phyloP scores from a whole-genome alignment of 2,888 invertebrate species.

The Ecdyonurus torrentis region DNA sequence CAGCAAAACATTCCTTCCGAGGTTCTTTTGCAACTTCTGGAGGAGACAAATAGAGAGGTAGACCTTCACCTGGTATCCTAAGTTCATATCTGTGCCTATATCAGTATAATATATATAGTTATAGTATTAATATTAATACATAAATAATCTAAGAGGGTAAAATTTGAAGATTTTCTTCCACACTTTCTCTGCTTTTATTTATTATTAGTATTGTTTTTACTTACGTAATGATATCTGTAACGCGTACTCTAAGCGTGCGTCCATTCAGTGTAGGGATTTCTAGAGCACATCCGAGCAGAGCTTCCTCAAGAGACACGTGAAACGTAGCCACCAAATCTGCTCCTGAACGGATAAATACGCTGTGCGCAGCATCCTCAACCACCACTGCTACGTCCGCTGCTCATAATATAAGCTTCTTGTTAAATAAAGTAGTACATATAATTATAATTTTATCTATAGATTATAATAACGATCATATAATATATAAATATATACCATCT shows the following conservation, averaged over 20 bases:
- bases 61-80: background rate
- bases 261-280: constrained; percentile 52
- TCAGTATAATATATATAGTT: too few species aligned
- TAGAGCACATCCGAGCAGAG: constrained; percentile 50
- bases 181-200: background rate
- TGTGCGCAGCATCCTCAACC: constrained; percentile 20
- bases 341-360: constrained; percentile 43
- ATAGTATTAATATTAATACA: too few species aligned
- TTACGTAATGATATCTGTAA: constrained; percentile 51
- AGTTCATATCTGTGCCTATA: background rate
- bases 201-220: constrained; percentile 10
- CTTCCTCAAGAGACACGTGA: constrained; percentile 46
- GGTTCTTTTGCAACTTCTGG: background rate
- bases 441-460: too few species aligned
- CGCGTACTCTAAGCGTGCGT: constrained; percentile 44
- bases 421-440: too few species aligned
- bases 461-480: too few species aligned
- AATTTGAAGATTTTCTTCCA: background rate
- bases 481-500: too few species aligned
- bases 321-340: constrained; percentile 46
- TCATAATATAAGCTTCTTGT: too few species aligned
- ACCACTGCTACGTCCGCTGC: constrained; percentile 20
- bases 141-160: background rate
- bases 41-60: background rate
- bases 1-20: background rate